These are phyloP conservation scores for Folsomia candida DNA, from an alignment of 2,888 invertebrate species.

Conservation along the genomic window DNA sequence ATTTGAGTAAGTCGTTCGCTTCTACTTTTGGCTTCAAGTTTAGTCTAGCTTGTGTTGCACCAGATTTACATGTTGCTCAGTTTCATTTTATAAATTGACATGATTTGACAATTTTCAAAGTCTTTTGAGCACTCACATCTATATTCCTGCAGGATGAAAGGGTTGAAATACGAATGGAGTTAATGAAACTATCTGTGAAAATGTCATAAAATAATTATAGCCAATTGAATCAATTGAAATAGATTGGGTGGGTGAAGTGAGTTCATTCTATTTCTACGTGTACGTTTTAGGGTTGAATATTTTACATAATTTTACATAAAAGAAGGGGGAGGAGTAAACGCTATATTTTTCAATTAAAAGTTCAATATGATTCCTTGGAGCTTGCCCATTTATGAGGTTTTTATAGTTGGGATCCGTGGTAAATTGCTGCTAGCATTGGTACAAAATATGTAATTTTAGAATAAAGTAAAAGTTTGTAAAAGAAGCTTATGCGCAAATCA, in stretches of 20 bases:
- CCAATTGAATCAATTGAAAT: constrained; percentile 22
- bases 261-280: not conserved
- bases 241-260: not conserved
- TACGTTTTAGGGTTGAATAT: too few relatives aligned
- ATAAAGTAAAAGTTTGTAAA: too few relatives aligned
- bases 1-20: not conserved
- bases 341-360: too few relatives aligned
- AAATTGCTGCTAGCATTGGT: too few relatives aligned
- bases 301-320: not conserved
- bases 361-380: too few relatives aligned
- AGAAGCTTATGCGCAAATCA: too few relatives aligned
- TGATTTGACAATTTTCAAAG: not conserved
- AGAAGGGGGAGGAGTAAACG: not conserved
- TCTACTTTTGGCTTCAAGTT: not conserved
- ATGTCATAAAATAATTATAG: constrained; percentile 24
- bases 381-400: too few relatives aligned
- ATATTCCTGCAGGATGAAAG: not conserved
- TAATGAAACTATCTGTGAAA: constrained; percentile 1
- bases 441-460: too few relatives aligned
- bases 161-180: not conserved
- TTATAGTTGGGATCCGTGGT: too few relatives aligned
- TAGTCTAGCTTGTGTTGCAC: not conserved
- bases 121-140: not conserved
- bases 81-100: not conserved
- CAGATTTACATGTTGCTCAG: not conserved